Base-by-base conservation (phyloP, 2,888 invertebrate species). In the Euproctis similis region DNA sequence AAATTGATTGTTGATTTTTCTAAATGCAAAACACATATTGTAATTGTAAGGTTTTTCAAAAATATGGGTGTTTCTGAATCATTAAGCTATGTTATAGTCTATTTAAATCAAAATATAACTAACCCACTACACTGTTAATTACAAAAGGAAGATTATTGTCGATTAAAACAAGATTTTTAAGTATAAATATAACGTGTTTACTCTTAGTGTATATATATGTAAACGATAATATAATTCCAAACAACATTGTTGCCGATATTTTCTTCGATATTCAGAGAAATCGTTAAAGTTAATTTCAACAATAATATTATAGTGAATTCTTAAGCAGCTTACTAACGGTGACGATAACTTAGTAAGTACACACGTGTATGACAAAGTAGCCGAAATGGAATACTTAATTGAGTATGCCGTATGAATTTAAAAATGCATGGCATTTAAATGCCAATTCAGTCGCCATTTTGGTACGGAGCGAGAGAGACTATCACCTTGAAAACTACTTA, bases 391-490 rank as follows among this genome's bases (percentile, higher is more conserved):
- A 75, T 74, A 72, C 70, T 75, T 81, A 80, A 82, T 81, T 82
- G 69, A 70, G 61, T 71, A 67, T 69, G 71, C 66, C 63, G 72
- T 56, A 70, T 73, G 77, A 74, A 72, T 81, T 75, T 80, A 81
- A 82, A 82, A 84, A 81, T 69, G 74, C 71, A 76, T 82, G 84
- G 81, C 82, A 82, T 84, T 84, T 84, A 84, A 82, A 84, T 82
- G 81, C 74, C 82, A 84, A 66, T 66, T 57, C 60, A 57, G 71
- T 58, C 80, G 81, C 82, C 81, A 78, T 80, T 77, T 80, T 75
- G 68, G 70, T 62, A 61, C 74, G 70, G 67, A 61, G 62, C 64
- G 67, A 75, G 72, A 74, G 78, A 73, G 76, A 72, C 76, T 80
- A 76, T 81, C 78, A 71, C 82, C 84, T 82, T 82, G 81, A 78